These are phyloP conservation scores for Polypedilum pembai DNA, from an alignment of 1,140 invertebrate genomes.

Conservation along the genomic window DNA sequence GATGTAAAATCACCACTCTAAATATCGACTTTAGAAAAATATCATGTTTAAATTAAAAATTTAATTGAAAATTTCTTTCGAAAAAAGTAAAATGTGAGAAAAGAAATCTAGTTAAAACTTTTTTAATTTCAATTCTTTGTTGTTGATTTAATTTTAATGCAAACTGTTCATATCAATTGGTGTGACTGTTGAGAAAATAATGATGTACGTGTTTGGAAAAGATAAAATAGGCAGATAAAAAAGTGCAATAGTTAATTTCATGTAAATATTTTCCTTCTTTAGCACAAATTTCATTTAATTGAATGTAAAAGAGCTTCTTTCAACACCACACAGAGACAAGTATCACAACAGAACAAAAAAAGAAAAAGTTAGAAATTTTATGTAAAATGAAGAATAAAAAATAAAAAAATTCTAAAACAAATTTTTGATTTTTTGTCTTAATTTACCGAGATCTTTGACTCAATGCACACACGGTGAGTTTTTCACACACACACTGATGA, in stretches of 20 bases:
- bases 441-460: constrained; percentile 6
- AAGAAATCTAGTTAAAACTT: neutral
- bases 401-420: neutral
- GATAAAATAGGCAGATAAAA: neutral
- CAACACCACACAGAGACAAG: neutral
- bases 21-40: constrained; percentile 28
- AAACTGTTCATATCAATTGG: neutral
- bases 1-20: constrained; percentile 6
- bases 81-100: neutral
- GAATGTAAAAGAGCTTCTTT: neutral
- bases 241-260: neutral
- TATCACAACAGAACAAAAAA: neutral
- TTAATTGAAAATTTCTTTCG: neutral
- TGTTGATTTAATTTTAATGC: neutral
- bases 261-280: neutral
- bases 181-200: neutral
- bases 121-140: too few relatives aligned
- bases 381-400: neutral
- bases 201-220: neutral
- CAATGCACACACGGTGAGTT: too few relatives aligned
- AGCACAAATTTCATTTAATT: neutral
- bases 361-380: neutral
- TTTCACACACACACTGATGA: constrained; percentile 6
- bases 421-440: neutral
- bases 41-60: constrained; percentile 24